phyloP scores from a whole-genome alignment of 2,888 invertebrate species.

The Oconnorella tubifera region DNA sequence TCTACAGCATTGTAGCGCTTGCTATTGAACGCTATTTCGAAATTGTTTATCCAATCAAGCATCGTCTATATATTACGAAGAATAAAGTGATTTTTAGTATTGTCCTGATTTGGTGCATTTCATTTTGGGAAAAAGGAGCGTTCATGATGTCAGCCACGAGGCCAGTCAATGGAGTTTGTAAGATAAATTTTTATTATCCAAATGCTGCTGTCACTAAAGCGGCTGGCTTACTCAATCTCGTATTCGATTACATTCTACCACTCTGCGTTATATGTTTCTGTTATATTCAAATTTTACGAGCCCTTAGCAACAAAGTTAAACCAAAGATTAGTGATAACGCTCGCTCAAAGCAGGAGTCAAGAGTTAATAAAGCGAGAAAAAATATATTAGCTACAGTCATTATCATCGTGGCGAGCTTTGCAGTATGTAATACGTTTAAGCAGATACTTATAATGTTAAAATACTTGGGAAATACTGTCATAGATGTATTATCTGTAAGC shows the following conservation, averaged over 20 bases:
- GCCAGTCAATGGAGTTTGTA: background rate
- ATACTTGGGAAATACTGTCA: background rate
- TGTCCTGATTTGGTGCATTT: background rate
- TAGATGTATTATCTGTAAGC: background rate
- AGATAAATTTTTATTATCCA: background rate
- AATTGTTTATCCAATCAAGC: background rate
- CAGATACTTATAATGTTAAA: background rate
- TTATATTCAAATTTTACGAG: background rate
- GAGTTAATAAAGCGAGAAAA: background rate
- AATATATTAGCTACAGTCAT: background rate
- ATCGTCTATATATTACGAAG: background rate
- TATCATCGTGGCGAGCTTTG: background rate
- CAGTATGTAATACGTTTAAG: background rate
- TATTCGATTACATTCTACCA: background rate
- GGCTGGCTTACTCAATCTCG: background rate
- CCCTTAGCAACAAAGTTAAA: background rate
- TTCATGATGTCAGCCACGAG: background rate
- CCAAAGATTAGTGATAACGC: background rate
- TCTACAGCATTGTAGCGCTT: background rate
- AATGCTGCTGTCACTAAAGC: background rate
- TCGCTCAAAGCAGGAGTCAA: background rate
- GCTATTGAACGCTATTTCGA: background rate
- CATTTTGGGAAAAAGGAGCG: background rate
- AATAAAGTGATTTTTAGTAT: background rate
- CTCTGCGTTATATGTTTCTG: background rate